Conservation (phyloP, 2,797 vertebrate genomes). For the Mus minutoides region DNA sequence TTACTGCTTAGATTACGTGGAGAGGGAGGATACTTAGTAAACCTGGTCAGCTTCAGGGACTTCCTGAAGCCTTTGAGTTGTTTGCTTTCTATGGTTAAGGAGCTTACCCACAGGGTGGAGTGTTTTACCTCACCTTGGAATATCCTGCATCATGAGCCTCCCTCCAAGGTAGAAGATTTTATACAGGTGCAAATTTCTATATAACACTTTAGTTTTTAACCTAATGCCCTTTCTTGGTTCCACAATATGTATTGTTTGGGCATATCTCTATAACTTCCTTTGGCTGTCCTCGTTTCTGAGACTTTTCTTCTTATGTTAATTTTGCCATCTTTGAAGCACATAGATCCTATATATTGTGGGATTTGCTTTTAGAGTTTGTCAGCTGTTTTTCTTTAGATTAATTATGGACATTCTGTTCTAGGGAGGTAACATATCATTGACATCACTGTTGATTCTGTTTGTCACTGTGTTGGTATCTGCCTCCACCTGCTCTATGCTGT, state of each 20-base stretch:
- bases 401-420: background rate
- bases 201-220: background rate
- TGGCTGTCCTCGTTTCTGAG: background rate
- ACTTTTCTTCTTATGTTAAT: background rate
- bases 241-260: background rate
- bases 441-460: background rate
- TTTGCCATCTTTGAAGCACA: background rate
- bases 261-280: background rate
- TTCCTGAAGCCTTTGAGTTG: background rate
- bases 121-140: background rate
- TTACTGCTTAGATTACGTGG: background rate
- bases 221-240: background rate
- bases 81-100: background rate
- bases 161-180: background rate
- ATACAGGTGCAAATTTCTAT: background rate
- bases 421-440: background rate
- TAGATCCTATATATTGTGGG: background rate
- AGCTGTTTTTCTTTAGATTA: constrained; percentile 11
- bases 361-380: background rate
- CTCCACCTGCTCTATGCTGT: background rate
- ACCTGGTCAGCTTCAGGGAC: background rate
- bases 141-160: too few species aligned
- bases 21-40: background rate
- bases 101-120: background rate
- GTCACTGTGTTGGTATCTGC: background rate